Evolutionary conservation across 1,140 invertebrate species (phyloP), one percentile per base, ranked within the genome.

Genomic region (Zophobas atratus): DNA sequence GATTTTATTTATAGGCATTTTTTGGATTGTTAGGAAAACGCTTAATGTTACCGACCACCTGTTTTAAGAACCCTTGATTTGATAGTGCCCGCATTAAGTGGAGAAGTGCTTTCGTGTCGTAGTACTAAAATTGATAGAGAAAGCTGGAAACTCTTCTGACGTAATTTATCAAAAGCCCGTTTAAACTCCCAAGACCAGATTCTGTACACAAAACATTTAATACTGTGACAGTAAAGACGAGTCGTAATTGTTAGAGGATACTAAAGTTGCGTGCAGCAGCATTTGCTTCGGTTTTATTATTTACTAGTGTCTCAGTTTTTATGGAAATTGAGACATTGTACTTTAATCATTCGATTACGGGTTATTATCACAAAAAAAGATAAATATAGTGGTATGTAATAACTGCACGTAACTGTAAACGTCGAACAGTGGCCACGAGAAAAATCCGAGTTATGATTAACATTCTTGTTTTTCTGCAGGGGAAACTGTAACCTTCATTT

Each of bases 161-260:
- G 20, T 20, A 20, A 20, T 46, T 55, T 55, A 55, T 3, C 1
- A 55, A 34, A 20, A 55, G 53, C 53, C 35, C 32, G 8, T 55
- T 34, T 55, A 20, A 20, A 20, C 20, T 20, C 20, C 20, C 20
- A 20, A 20, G 20, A 51, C 49, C 4, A 67, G 39, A 67, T 67
- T 63, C 41, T 43, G 43, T 39, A 67, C 60, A 67, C 43, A 67
- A 67, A 46, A 67, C 60, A 67, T 46, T 67, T 67, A 67, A 67
- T 46, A 67, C 33, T 6, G 39, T 32, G 39, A 20, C 39, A 67
- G n/a, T 67, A 67, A 67, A 67, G 38, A 5, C 36, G 38, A n/a
- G 57, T 39, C 57, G 36, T 63, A 39, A 63, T 39, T 63, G 57
- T 63, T 8, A 63, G 20, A 20, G 35, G 36, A 39, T 38, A 63